Conservation (phyloP, 64 coral and sea anemone species). For the Stichodactyla helianthus region DNA sequence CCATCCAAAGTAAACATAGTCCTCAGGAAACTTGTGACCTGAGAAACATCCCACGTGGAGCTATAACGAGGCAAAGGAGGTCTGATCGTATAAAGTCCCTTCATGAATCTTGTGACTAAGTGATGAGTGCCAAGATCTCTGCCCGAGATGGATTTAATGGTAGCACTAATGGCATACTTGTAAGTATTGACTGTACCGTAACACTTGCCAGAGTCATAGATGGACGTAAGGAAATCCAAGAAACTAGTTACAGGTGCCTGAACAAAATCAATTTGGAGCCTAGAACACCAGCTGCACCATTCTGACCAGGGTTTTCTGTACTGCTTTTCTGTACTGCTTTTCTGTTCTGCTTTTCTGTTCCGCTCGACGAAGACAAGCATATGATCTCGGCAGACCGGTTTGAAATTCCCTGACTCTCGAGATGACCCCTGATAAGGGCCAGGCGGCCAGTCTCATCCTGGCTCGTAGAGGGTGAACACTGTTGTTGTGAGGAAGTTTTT, state of each 20-base stretch:
- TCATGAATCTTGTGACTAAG: not conserved
- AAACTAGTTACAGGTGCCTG: conserved; percentile 9
- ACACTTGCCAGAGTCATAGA: conserved; percentile 19
- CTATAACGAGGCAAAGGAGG: conserved; percentile 13
- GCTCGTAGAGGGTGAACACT: not conserved
- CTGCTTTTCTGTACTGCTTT: conserved; percentile 15
- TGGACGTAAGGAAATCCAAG: not conserved
- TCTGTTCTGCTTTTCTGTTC: conserved; percentile 23
- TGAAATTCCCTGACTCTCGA: conserved; percentile 5
- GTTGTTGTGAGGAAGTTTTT: not conserved
- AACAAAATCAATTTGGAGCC: not conserved
- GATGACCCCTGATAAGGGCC: conserved; percentile 12
- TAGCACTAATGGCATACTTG: conserved; percentile 37
- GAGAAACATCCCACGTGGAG: no score
- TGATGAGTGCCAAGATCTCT: not conserved
- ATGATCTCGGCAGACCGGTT: conserved; percentile 6
- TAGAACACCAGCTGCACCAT: conserved; percentile 19
- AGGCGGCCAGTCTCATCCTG: not conserved
- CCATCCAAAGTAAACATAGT: not conserved
- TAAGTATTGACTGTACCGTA: conserved; percentile 64
- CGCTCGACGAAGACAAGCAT: conserved; percentile 5
- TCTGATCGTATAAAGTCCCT: not conserved
- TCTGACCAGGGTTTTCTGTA: not conserved
- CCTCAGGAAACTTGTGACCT: not conserved
- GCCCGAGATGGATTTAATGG: not conserved